Conservation (phyloP, 2,888 invertebrate genomes). For the Punctoribates punctum region DNA sequence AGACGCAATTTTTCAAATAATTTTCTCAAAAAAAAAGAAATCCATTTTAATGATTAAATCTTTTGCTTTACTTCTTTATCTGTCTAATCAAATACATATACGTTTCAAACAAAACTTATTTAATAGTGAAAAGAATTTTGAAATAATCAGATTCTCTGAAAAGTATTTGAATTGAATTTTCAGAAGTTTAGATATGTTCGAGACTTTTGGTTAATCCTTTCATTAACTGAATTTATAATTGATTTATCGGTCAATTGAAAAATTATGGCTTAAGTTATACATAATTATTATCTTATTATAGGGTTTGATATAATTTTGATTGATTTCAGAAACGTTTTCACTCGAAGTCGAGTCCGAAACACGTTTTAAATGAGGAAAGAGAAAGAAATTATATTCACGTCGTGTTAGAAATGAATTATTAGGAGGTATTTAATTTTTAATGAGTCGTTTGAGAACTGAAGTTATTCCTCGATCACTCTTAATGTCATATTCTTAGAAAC, state of each 20-base stretch:
- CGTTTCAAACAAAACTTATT: too few species aligned
- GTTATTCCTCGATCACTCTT: not conserved
- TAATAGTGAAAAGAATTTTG: too few species aligned
- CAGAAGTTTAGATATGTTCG: too few species aligned
- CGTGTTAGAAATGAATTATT: constrained; percentile 16
- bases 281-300: not conserved
- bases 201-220: not conserved
- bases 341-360: not conserved
- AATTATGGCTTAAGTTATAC: not conserved
- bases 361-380: not conserved
- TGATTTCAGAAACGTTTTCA: not conserved
- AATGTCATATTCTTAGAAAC: not conserved
- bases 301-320: constrained; percentile 5
- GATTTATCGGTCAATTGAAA: constrained; percentile 5
- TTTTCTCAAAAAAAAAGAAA: too few species aligned
- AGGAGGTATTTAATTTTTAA: not conserved
- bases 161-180: too few species aligned
- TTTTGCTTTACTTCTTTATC: too few species aligned
- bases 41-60: too few species aligned
- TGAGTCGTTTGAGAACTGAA: not conserved
- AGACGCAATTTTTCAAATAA: too few species aligned
- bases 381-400: not conserved
- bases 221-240: not conserved
- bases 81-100: too few species aligned
- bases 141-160: too few species aligned